phyloP scores from a whole-genome alignment of 2,113 vertebrate genomes.

The Microtus oregoni region DNA sequence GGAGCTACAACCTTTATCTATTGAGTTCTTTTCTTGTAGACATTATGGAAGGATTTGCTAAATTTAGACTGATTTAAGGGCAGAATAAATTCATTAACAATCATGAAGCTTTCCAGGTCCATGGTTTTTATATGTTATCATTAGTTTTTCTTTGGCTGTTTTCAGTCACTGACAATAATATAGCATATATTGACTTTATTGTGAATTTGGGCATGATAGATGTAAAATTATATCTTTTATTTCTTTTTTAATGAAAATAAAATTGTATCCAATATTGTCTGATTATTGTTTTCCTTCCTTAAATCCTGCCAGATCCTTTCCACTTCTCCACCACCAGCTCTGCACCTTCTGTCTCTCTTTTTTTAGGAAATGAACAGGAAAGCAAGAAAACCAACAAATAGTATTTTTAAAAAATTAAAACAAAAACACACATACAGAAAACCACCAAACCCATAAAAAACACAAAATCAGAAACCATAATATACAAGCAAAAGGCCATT shows the following conservation, averaged over 20 bases:
- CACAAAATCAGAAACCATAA: not conserved
- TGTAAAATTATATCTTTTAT: conserved; percentile 21
- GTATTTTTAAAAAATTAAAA: not conserved
- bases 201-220: conserved; percentile 12
- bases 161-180: conserved; percentile 4
- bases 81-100: not conserved
- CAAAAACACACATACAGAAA: not conserved
- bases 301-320: not conserved
- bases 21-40: not conserved
- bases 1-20: not conserved
- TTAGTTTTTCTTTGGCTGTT: conserved; percentile 10
- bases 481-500: not conserved
- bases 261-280: not conserved
- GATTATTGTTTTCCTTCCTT: not conserved
- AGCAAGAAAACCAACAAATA: not conserved
- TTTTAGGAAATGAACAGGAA: not conserved
- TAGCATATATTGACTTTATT: not conserved
- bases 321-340: not conserved
- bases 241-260: not conserved
- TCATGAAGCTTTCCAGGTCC: not conserved
- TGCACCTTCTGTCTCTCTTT: not conserved
- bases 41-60: not conserved
- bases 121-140: not conserved
- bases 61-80: not conserved
- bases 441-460: not conserved